Conservation (phyloP, 64 coral and sea anemone genomes). For the Actinia tenebrosa region DNA sequence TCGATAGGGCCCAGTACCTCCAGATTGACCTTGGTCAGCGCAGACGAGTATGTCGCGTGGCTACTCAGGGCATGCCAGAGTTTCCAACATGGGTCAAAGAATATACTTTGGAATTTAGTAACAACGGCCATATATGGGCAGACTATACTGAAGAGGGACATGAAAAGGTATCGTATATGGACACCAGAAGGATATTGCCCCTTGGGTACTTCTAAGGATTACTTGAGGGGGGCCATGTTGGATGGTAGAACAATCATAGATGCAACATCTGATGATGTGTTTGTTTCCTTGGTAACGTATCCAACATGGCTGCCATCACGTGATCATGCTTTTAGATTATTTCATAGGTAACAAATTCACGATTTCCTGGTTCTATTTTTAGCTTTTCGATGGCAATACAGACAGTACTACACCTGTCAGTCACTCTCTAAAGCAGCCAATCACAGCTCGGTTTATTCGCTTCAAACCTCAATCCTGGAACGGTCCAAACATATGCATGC, state of each 20-base stretch:
- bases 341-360: background rate
- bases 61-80: constrained; percentile 23
- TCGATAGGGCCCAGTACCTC: constrained; percentile 19
- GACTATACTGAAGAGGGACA: constrained; percentile 23
- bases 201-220: background rate
- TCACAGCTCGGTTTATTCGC: constrained; percentile 22
- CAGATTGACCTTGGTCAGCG: constrained; percentile 22
- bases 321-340: too few relatives aligned
- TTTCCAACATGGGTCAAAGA: constrained; percentile 12
- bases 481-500: constrained; percentile 26
- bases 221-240: background rate
- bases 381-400: background rate
- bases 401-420: background rate
- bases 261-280: background rate
- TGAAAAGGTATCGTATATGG: constrained; percentile 15
- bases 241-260: too few relatives aligned
- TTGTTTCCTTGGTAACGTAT: background rate
- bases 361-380: background rate
- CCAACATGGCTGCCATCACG: too few relatives aligned
- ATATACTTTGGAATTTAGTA: constrained; percentile 26
- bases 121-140: constrained; percentile 30
- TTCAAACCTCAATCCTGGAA: constrained; percentile 19
- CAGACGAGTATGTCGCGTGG: constrained; percentile 21
- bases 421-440: constrained; percentile 24
- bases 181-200: background rate